Evolutionary conservation across 2,888 invertebrate genomes (phyloP), one percentile per base, ranked within the genome.

Genomic region (Pristionchus fissidentatus): DNA sequence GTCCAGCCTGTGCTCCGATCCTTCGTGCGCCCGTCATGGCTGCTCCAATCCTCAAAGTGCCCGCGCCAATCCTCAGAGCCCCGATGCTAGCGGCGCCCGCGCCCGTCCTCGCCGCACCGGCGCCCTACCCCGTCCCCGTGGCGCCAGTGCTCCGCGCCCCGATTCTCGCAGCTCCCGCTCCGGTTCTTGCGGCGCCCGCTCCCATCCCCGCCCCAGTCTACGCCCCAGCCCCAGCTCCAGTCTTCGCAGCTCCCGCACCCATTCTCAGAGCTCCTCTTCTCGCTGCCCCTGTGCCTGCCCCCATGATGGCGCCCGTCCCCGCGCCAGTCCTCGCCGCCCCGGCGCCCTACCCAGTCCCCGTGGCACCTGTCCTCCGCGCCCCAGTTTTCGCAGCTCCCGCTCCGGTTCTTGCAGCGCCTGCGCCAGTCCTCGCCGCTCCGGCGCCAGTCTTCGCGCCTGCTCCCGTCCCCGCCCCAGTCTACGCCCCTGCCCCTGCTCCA

Each of bases 281-380:
- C 32, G n/a, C n/a, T n/a, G n/a, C n/a, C n/a, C n/a, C 41, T 10
- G 77, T 52, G 2, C 77, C 77, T 29, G 49, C 77, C 22, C 77
- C 77, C 77, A 77, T 77, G 4, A 32, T 77, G 4, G 77, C 77
- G 1, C 77, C 77, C 1, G 7, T 77, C 52, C 49, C 77, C 3
- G 19, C 46, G 1, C 77, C 77, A 29, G 38, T 77, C 35, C 41
- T 26, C 22, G 41, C 77, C 0, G 77, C 77, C 13, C 77, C 77
- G 10, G 77, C 77, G 1, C 77, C 77, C 5, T 49, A n/a, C 1
- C 77, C 77, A 52, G 35, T 77, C 4, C 43, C 43, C 43, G 29
- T 41, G 0, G 43, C 73, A n/a, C 49, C 49, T 1, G 32, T n/a
- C 35, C 22, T 38, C 22, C 77, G 19, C 29, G 49, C 77, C 3